Evolutionary conservation across 2,797 vertebrate genomes (phyloP).

Genomic region (Anniella stebbinsi): DNA sequence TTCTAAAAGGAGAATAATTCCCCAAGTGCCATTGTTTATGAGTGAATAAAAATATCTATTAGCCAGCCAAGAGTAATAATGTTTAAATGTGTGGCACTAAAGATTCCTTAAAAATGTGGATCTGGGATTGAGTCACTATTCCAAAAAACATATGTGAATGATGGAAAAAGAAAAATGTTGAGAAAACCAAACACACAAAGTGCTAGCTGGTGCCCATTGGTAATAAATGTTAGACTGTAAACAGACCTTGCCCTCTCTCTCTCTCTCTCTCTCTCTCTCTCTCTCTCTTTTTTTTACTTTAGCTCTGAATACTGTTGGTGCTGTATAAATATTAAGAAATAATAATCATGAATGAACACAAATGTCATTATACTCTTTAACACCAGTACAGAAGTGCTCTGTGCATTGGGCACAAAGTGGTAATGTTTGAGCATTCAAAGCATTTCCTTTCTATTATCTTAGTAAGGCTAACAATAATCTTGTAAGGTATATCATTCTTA

Average conservation of each 20-base stretch:
- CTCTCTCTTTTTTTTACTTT: conserved; percentile 24
- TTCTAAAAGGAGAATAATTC: conserved; percentile 58
- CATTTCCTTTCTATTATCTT: neutral
- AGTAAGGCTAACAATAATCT: neutral
- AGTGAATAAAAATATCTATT: conserved; percentile 69
- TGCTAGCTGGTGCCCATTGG: conserved; percentile 2
- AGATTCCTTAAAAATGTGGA: conserved; percentile 69
- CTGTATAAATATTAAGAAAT: conserved; percentile 26
- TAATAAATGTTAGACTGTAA: conserved; percentile 33
- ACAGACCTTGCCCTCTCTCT: conserved; percentile 16
- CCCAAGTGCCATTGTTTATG: conserved; percentile 33
- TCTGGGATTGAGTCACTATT: conserved; percentile 14
- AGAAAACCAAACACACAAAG: conserved; percentile 28
- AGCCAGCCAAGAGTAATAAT: conserved; percentile 69
- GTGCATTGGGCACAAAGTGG: neutral
- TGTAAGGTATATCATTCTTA: neutral
- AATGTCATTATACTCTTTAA: conserved; percentile 15
- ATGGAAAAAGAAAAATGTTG: conserved; percentile 31
- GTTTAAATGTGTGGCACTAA: conserved; percentile 69
- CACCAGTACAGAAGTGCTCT: neutral
- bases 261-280: no score
- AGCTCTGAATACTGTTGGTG: conserved; percentile 9
- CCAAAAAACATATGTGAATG: conserved; percentile 34
- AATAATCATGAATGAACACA: conserved; percentile 14
- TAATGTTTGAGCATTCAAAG: neutral